Evolutionary conservation across 2,113 vertebrate genomes (phyloP).

Genomic region (Abramis brama): DNA sequence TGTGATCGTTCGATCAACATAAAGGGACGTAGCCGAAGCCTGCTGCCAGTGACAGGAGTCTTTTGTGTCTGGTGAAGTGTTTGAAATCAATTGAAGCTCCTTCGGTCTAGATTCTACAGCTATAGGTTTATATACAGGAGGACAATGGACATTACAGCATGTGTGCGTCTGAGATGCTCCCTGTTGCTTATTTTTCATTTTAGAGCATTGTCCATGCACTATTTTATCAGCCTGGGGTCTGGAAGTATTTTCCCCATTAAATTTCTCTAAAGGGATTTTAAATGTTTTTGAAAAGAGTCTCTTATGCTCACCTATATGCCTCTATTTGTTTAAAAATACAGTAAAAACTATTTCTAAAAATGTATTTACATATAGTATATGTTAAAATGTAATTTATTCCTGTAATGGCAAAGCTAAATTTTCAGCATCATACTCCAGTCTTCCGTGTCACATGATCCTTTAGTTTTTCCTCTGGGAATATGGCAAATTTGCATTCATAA

Average conservation of each 20-base stretch:
- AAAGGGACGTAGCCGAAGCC: conserved; percentile 30
- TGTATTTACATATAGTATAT: no score
- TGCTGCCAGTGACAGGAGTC: conserved; percentile 20
- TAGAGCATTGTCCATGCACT: not conserved
- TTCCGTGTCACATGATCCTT: not conserved
- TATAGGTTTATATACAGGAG: not conserved
- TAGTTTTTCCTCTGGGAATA: no score
- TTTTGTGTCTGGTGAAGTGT: conserved; percentile 4
- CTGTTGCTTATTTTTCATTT: not conserved
- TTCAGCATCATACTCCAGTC: not conserved
- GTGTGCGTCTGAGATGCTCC: not conserved
- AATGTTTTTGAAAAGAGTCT: no score
- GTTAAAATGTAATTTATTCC: not conserved
- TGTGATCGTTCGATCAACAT: conserved; percentile 58
- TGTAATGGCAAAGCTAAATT: not conserved
- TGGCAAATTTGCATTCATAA: no score
- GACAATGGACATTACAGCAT: not conserved
- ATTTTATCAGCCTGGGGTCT: not conserved
- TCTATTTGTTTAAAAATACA: not conserved
- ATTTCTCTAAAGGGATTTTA: no score
- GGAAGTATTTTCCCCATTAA: not conserved
- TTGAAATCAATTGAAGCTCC: conserved; percentile 7
- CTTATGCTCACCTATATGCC: no score
- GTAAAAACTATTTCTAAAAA: not conserved
- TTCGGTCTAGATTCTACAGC: not conserved